Percentiles rank a stretch among this genome's conserved stretches.
Conservation (phyloP, 37 sponge, comb jelly and placozoan species). For the Chondrosia reniformis region DNA sequence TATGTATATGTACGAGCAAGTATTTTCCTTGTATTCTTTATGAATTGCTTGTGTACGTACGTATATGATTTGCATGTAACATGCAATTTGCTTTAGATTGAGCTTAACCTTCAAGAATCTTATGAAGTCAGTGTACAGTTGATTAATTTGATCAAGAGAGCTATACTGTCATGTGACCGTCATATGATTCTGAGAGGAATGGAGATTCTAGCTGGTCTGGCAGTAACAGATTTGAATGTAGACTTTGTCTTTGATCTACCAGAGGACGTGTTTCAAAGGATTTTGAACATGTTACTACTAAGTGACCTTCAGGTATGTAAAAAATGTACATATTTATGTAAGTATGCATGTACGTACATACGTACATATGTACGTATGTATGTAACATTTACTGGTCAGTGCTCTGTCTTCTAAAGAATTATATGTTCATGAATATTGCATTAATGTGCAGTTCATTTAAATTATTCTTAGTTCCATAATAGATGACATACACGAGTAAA, state of each 20-base stretch:
- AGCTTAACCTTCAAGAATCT: not conserved
- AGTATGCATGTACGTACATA: not conserved
- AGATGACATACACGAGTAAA: no score
- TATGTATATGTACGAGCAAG: not conserved
- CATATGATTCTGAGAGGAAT: constrained; percentile 22
- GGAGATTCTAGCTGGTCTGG: constrained; percentile 11
- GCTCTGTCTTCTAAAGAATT: no score
- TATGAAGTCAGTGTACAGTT: not conserved
- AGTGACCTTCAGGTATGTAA: constrained; percentile 15
- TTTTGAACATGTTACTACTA: not conserved
- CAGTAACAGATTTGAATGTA: not conserved
- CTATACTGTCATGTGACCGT: constrained; percentile 3
- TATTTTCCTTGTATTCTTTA: not conserved
- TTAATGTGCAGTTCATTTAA: no score
- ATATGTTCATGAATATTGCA: no score
- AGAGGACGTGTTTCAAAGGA: not conserved
- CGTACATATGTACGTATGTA: not conserved
- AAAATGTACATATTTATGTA: not conserved
- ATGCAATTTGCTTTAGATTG: not conserved
- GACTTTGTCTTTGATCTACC: not conserved
- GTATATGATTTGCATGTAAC: not conserved
- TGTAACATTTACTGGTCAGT: no score
- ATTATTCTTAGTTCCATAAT: no score
- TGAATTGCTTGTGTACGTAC: not conserved
- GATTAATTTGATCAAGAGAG: not conserved